Conservation (phyloP, 2,797 vertebrate species). For the Pseudopleuronectes americanus region DNA sequence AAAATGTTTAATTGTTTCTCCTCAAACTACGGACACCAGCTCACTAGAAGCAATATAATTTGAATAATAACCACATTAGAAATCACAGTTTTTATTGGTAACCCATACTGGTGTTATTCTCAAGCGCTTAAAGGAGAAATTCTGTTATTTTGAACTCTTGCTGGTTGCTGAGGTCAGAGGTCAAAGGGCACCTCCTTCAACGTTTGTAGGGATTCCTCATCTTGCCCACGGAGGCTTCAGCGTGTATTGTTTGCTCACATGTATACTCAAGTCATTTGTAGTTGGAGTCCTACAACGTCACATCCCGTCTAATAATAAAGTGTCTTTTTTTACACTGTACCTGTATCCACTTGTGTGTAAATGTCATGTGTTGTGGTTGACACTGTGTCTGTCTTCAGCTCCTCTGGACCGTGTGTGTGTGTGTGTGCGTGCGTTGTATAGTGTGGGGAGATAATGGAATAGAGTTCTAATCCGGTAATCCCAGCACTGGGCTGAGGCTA, state of each 20-base stretch:
- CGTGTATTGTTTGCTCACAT: background rate
- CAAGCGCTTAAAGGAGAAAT: background rate
- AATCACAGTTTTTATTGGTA: background rate
- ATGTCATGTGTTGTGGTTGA: slow-evolving; percentile 70
- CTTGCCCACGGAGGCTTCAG: slow-evolving; percentile 1
- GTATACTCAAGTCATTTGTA: background rate
- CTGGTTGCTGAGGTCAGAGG: slow-evolving; percentile 12
- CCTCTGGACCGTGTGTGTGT: slow-evolving; percentile 21
- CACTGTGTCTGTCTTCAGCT: slow-evolving; percentile 62
- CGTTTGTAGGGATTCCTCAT: slow-evolving; percentile 20
- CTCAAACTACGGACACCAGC: background rate
- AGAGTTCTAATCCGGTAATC: slow-evolving; percentile 87
- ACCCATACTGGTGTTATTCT: background rate
- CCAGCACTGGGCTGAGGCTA: slow-evolving; percentile 84
- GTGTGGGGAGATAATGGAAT: slow-evolving; percentile 86
- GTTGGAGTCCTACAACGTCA: background rate
- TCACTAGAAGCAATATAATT: too few species aligned
- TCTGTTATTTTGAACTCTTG: background rate
- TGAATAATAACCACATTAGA: background rate
- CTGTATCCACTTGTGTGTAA: slow-evolving; percentile 57
- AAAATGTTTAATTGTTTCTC: background rate
- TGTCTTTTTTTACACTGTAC: slow-evolving; percentile 22
- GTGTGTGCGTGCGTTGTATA: slow-evolving; percentile 51
- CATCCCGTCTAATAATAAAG: background rate
- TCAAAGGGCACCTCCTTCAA: slow-evolving; percentile 5